These are phyloP conservation scores for Plagiodera versicolora DNA, from an alignment of 2,888 invertebrate species.

Conservation along the genomic window DNA sequence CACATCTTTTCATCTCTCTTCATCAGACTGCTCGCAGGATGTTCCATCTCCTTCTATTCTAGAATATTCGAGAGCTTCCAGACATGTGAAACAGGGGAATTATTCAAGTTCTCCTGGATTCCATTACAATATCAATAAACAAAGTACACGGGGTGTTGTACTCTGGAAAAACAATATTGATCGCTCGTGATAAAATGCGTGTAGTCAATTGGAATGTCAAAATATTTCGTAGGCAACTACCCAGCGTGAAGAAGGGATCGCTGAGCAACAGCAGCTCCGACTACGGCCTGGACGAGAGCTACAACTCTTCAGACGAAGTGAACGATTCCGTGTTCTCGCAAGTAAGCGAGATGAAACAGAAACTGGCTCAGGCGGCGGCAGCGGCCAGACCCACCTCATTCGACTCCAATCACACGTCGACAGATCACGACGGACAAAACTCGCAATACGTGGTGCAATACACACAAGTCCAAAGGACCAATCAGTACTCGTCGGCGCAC, in stretches of 20 bases:
- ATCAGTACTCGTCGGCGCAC: constrained; percentile 30
- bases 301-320: constrained; percentile 62
- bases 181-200: no score
- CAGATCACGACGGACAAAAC: constrained; percentile 41
- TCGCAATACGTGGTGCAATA: constrained; percentile 47
- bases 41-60: no score
- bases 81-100: no score
- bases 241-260: constrained; percentile 59
- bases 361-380: constrained; percentile 20
- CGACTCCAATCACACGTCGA: constrained; percentile 36
- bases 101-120: no score
- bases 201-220: no score
- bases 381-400: constrained; percentile 37
- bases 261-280: constrained; percentile 66
- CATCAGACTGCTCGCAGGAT: no score
- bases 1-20: no score
- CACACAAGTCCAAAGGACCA: constrained; percentile 37
- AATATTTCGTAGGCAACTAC: constrained; percentile 60
- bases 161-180: no score
- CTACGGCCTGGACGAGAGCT: constrained; percentile 77
- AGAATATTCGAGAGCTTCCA: no score
- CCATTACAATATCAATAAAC: no score
- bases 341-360: constrained; percentile 24
- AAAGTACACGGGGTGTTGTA: no score
- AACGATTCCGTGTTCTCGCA: constrained; percentile 60